A percentile compares a stretch with the other conserved stretches of the same genome.
Conservation (phyloP, 1,140 invertebrate genomes). For the Drosophila rufa region DNA sequence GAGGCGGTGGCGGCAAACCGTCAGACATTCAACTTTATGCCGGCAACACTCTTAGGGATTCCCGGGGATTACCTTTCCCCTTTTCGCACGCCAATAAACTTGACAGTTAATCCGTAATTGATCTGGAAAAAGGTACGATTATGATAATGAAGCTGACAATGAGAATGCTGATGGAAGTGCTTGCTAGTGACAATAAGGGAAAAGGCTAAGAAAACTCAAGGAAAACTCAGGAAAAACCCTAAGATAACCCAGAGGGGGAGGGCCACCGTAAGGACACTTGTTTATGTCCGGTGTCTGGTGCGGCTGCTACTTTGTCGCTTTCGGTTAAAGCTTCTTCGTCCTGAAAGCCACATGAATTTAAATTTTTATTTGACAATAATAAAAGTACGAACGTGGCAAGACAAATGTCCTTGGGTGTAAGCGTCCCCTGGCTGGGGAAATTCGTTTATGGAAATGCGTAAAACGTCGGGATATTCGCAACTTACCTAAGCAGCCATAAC, state of each 20-base stretch:
- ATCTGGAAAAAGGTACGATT: constrained; percentile 68
- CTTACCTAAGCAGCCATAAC: constrained; percentile 67
- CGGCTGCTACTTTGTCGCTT: constrained; percentile 4
- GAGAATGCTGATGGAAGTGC: constrained; percentile 43
- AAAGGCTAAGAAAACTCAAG: constrained; percentile 11
- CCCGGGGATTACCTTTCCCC: constrained; percentile 53
- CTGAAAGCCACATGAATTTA: constrained; percentile 68
- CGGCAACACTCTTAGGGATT: constrained; percentile 48
- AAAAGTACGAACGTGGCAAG: constrained; percentile 54
- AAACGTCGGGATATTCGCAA: constrained; percentile 69
- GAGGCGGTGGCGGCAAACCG: not conserved
- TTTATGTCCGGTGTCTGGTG: constrained; percentile 34
- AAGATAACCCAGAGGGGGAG: constrained; percentile 4
- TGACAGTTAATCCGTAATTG: constrained; percentile 82
- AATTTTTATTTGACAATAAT: constrained; percentile 62
- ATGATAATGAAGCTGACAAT: constrained; percentile 56
- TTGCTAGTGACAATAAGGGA: constrained; percentile 19
- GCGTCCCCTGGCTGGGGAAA: constrained; percentile 26
- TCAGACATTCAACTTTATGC: constrained; percentile 38
- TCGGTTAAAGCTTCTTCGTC: constrained; percentile 19
- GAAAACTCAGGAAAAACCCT: constrained; percentile 2
- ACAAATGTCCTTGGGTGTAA: constrained; percentile 59
- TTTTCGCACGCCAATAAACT: constrained; percentile 67
- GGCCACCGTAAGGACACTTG: constrained; percentile 31
- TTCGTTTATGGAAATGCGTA: constrained; percentile 75